A percentile compares a stretch with the other conserved stretches of the same genome.
Evolutionary conservation across 2,113 vertebrate species (phyloP).

Genomic region (Neotragus moschatus): DNA sequence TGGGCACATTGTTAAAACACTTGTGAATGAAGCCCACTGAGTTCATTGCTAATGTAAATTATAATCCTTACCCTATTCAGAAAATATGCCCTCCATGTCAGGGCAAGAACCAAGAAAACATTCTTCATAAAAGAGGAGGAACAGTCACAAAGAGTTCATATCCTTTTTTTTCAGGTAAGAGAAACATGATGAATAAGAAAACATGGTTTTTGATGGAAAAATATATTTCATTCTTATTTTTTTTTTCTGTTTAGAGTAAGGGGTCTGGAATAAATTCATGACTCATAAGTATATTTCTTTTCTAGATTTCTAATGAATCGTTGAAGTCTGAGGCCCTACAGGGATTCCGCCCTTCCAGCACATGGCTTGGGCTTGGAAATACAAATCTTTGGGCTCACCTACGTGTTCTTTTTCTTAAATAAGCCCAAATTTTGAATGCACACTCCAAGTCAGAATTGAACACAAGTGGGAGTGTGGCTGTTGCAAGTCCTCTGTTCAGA

Average conservation of each 20-base stretch:
- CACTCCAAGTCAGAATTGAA: background rate
- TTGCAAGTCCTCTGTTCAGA: background rate
- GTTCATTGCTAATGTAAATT: background rate
- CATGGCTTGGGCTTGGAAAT: background rate
- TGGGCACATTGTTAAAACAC: background rate
- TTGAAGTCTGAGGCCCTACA: background rate
- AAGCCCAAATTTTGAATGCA: background rate
- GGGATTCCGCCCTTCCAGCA: accelerated
- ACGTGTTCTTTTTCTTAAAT: background rate
- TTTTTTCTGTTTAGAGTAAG: background rate
- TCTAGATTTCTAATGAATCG: background rate
- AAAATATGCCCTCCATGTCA: background rate
- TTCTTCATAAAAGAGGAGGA: constrained; percentile 39
- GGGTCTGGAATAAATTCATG: background rate
- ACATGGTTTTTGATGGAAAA: background rate
- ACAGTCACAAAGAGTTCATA: background rate
- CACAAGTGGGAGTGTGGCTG: background rate
- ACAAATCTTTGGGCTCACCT: background rate
- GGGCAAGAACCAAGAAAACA: constrained; percentile 50
- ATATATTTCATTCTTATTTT: background rate
- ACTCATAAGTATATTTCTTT: background rate
- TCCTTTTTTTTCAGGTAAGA: background rate
- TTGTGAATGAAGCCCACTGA: background rate
- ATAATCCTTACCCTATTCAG: background rate
- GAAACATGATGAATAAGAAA: background rate